These are phyloP conservation scores for Neoseiulus cucumeris DNA, from an alignment of 1,140 invertebrate genomes.

Conservation along the genomic window DNA sequence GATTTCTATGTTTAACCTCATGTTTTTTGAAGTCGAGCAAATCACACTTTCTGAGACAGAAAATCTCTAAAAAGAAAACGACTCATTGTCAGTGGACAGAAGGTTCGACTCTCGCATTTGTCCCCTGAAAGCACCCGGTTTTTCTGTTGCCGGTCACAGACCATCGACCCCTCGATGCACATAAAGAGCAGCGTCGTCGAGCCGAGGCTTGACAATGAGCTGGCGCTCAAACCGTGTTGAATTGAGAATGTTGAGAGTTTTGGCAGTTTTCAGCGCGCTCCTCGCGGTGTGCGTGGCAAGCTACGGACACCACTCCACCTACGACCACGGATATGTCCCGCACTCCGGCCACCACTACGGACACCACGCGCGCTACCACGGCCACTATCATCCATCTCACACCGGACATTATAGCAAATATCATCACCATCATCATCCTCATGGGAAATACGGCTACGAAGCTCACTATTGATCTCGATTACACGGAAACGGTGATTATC, in stretches of 20 bases:
- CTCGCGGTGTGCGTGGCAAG: neutral
- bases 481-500: too few relatives aligned
- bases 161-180: too few relatives aligned
- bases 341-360: neutral
- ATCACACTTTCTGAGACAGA: too few relatives aligned
- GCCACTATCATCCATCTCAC: neutral
- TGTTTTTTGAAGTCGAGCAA: too few relatives aligned
- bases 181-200: too few relatives aligned
- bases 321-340: neutral
- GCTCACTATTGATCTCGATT: neutral
- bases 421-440: neutral
- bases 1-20: neutral
- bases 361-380: neutral
- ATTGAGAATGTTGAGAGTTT: neutral
- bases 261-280: neutral
- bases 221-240: too few relatives aligned
- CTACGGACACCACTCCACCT: neutral
- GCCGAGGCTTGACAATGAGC: too few relatives aligned
- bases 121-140: too few relatives aligned
- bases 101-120: too few relatives aligned
- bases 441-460: neutral
- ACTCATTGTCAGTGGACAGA: too few relatives aligned
- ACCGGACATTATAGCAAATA: neutral
- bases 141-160: too few relatives aligned
- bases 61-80: too few relatives aligned